Base-by-base conservation (phyloP, 1,140 invertebrate genomes). In the Meteorus sp. region DNA sequence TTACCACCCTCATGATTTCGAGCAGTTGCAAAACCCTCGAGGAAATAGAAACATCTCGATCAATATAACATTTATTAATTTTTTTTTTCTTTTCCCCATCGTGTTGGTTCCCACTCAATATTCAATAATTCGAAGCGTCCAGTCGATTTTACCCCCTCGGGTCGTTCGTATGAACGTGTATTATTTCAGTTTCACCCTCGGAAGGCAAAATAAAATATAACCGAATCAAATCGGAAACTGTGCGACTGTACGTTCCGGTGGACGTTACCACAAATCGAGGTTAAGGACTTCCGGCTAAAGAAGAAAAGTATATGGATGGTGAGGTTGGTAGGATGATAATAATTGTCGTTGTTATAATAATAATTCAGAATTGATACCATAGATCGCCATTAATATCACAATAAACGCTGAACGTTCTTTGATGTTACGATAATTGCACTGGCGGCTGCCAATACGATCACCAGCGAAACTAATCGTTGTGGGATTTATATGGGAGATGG, bases 231-330 rank as follows among this genome's bases (percentile, higher is more conserved):
- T 74, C 69, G 67, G 65, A 66, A 71, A 62, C 44, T 43, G 60
- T 25, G 55, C 45, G 51, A 45, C 61, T 60, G 61, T 61, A 53
- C 48, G 66, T 71, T 60, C 62, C 67, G 37, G 47, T 60, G 59
- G 44, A 58, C 61, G 51, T 20, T 43, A 56, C 39, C 64, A 58
- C 60, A 62, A 66, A 74, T 73, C 69, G 71, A 65, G 71, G 68
- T 71, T 74, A 74, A 76, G 65, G 56, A 68, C 66, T 74, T 76
- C 72, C 72, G 70, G 66, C 62, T 56, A 39, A 13, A n/a, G n/a
- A n/a, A n/a, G n/a, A n/a, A n/a, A n/a, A n/a, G n/a, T n/a, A 11
- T 9, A 50, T 15, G 7, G 23, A 31, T 31, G 17, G 6, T 23
- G 1, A 31, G 4, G 23, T 31, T 23, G n/a, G n/a, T n/a, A n/a